Percentiles rank a stretch among this genome's conserved stretches.
Conservation (phyloP, 2,888 invertebrate species). For the Pseudolycoriella hygida region DNA sequence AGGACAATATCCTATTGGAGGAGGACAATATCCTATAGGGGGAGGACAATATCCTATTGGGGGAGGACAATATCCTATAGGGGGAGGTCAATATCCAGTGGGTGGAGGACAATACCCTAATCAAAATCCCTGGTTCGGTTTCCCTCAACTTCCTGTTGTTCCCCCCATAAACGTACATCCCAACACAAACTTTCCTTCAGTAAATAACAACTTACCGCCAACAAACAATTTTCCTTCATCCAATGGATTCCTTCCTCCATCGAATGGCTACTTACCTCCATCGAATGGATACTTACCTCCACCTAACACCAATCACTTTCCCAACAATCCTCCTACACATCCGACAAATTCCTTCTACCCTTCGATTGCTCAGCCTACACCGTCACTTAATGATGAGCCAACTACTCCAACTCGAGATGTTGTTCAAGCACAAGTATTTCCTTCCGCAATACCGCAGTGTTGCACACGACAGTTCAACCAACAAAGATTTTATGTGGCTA, state of each 20-base stretch:
- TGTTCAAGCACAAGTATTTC: slow-evolving; percentile 4
- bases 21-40: too few relatives aligned
- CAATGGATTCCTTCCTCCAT: background rate
- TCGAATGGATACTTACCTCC: background rate
- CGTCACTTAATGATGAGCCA: background rate
- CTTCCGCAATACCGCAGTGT: slow-evolving; percentile 17
- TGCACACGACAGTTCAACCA: slow-evolving; percentile 28
- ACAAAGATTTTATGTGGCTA: slow-evolving; percentile 32
- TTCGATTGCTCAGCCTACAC: slow-evolving; percentile 1
- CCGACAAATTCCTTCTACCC: slow-evolving; percentile 1
- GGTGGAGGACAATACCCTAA: background rate
- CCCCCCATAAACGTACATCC: too few relatives aligned
- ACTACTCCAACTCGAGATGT: background rate
- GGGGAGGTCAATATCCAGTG: too few relatives aligned
- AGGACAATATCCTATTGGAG: too few relatives aligned
- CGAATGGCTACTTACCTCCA: slow-evolving; percentile 1
- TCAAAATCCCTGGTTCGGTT: background rate
- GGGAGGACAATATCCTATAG: too few relatives aligned
- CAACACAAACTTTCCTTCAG: too few relatives aligned
- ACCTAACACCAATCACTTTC: background rate
- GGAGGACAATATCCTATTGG: too few relatives aligned
- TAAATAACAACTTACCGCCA: too few relatives aligned
- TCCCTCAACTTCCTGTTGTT: too few relatives aligned
- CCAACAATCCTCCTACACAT: background rate
- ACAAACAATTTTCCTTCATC: too few relatives aligned